phyloP scores from a whole-genome alignment of 2,888 invertebrate species.

The Podabrus alpinus region DNA sequence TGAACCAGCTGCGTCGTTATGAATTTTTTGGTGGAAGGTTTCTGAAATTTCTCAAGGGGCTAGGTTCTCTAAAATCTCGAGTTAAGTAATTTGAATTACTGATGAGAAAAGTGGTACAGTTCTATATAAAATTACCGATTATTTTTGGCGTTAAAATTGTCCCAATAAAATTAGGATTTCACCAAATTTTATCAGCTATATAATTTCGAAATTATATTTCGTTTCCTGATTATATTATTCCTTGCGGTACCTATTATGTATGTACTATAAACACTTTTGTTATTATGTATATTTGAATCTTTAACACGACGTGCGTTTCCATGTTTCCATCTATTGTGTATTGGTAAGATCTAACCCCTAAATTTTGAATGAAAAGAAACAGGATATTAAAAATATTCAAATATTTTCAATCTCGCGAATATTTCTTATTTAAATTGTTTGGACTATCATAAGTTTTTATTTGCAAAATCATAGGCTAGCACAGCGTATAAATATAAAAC shows the following conservation, averaged over 20 bases:
- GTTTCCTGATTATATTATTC: too few species aligned
- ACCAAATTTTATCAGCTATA: background rate
- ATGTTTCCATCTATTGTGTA: background rate
- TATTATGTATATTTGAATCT: background rate
- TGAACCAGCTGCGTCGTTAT: background rate
- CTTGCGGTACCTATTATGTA: too few species aligned
- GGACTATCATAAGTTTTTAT: background rate
- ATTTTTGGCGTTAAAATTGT: background rate
- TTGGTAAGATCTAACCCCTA: background rate
- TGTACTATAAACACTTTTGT: too few species aligned
- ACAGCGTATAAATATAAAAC: background rate
- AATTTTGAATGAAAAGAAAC: slow-evolving; percentile 22
- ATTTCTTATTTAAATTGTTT: background rate
- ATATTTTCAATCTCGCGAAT: slow-evolving; percentile 28
- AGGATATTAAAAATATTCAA: slow-evolving; percentile 38
- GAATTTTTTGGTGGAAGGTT: background rate
- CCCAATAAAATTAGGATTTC: too few species aligned
- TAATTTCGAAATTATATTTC: background rate
- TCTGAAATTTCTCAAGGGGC: background rate
- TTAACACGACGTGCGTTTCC: background rate
- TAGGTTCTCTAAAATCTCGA: background rate
- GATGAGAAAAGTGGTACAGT: background rate
- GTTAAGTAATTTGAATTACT: background rate
- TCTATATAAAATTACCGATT: too few species aligned
- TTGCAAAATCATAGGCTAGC: too few species aligned